phyloP scores from a whole-genome alignment of 2,888 invertebrate genomes.

The Rhyacophila evoluta region DNA sequence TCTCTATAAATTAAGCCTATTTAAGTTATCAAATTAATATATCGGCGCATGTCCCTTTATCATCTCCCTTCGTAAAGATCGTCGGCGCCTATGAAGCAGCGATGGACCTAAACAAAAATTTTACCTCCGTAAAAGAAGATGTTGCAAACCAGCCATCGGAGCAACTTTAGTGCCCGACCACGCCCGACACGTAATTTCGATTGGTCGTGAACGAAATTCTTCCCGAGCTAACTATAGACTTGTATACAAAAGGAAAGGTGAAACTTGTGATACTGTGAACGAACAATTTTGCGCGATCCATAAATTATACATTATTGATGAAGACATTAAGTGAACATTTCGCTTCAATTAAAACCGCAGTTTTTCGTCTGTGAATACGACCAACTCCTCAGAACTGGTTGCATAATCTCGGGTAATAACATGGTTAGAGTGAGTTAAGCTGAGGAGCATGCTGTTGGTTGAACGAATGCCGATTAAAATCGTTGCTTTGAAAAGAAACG shows the following conservation, averaged over 20 bases:
- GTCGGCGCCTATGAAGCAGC: constrained; percentile 11
- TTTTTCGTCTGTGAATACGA: constrained; percentile 37
- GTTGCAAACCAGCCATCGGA: not conserved
- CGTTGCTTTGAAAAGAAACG: not conserved
- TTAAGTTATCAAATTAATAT: no score
- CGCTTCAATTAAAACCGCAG: constrained; percentile 56
- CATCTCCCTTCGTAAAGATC: constrained; percentile 11
- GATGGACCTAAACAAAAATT: constrained; percentile 2
- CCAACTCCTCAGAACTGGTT: constrained; percentile 3
- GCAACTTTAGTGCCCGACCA: constrained; percentile 16
- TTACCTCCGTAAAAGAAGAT: not conserved
- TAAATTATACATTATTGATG: constrained; percentile 65
- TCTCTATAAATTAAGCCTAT: no score
- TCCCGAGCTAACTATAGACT: not conserved
- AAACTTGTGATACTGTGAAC: constrained; percentile 35
- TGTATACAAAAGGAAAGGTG: not conserved
- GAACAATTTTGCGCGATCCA: constrained; percentile 38
- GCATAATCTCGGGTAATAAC: constrained; percentile 23
- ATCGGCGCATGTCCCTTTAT: not conserved
- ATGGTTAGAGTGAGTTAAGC: constrained; percentile 3
- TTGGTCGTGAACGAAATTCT: constrained; percentile 33
- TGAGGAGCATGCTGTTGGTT: not conserved
- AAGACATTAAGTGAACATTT: constrained; percentile 69
- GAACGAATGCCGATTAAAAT: not conserved
- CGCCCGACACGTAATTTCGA: constrained; percentile 28